These are phyloP conservation scores for Pangasius larnaudii DNA, from an alignment of 2,797 vertebrate genomes.

Conservation along the genomic window DNA sequence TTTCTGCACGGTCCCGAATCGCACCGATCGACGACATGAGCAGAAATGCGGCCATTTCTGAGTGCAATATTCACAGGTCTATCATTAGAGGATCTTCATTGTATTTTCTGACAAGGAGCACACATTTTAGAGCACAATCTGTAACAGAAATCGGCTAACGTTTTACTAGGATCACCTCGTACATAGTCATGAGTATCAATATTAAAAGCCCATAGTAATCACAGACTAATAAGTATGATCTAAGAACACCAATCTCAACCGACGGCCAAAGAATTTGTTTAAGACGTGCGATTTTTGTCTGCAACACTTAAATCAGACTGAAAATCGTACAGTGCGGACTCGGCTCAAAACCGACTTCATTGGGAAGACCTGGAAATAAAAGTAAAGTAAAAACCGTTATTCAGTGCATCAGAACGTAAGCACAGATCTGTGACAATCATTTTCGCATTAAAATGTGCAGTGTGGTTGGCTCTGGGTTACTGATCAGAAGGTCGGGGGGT, in stretches of 20 bases:
- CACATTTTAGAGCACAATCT: background rate
- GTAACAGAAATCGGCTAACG: background rate
- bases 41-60: background rate
- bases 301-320: background rate
- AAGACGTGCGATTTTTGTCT: background rate
- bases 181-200: background rate
- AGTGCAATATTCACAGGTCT: background rate
- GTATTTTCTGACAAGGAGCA: background rate
- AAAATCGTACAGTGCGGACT: background rate
- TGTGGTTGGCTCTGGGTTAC: background rate
- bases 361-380: background rate
- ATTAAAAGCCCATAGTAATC: background rate
- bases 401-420: no score
- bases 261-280: background rate
- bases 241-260: background rate
- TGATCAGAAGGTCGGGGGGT: no score
- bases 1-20: background rate
- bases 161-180: background rate
- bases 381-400: background rate
- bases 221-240: background rate
- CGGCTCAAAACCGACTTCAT: background rate
- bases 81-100: background rate
- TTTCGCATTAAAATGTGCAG: background rate
- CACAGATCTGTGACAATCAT: no score
- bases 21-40: no score